Evolutionary conservation across 2,797 vertebrate species (phyloP).

Genomic region (Lagocephalus sceleratus): DNA sequence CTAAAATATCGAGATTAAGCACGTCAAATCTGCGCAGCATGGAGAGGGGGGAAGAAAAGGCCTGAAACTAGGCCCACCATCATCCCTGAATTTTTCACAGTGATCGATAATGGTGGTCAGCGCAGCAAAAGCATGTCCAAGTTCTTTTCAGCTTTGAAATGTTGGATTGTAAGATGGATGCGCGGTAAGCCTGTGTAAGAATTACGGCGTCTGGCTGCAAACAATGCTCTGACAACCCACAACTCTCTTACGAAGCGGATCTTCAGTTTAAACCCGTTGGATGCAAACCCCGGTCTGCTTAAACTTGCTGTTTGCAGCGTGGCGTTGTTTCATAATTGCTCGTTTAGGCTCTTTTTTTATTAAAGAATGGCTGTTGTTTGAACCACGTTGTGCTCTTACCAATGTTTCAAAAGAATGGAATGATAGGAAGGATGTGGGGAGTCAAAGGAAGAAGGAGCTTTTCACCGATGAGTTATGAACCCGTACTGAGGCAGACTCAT

Average conservation of each 20-base stretch:
- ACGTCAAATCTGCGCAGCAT: no score
- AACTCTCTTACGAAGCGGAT: no score
- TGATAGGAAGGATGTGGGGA: conserved; percentile 20
- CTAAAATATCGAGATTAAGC: no score
- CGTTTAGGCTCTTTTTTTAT: conserved; percentile 26
- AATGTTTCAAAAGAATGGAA: conserved; percentile 15
- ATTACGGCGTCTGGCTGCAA: conserved; percentile 4
- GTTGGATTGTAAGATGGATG: background rate
- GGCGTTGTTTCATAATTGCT: no score
- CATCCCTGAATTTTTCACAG: conserved; percentile 4
- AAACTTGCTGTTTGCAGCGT: no score
- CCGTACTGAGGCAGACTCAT: conserved; percentile 12
- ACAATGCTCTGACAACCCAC: conserved; percentile 7
- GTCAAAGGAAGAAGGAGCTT: conserved; percentile 18
- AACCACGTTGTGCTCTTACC: conserved; percentile 6
- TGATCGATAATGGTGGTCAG: conserved; percentile 22
- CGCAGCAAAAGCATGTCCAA: conserved; percentile 9
- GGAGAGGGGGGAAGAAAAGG: no score
- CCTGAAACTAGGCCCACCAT: no score
- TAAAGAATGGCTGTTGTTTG: conserved; percentile 7
- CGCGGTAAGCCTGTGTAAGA: conserved; percentile 6
- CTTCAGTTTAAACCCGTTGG: no score
- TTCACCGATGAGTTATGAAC: conserved; percentile 18
- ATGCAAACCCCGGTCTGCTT: no score
- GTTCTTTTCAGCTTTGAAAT: conserved; percentile 14